phyloP scores from a whole-genome alignment of 1,140 invertebrate genomes.

The Zaprionus gabonicus region DNA sequence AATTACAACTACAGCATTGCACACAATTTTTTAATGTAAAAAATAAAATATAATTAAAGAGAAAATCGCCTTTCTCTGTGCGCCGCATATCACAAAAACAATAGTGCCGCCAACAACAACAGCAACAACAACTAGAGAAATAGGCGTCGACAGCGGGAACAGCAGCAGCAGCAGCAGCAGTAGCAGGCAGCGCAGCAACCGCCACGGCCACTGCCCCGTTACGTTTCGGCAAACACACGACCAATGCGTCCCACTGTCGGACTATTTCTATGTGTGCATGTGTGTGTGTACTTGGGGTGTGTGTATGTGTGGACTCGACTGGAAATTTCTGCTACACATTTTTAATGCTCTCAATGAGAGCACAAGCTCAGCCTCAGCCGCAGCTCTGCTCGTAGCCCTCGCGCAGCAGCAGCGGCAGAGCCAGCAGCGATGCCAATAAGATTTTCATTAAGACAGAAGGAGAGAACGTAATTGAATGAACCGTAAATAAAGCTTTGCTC shows the following conservation, averaged over 20 bases:
- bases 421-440: background rate
- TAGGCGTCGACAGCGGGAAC: slow-evolving; percentile 46
- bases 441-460: background rate
- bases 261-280: slow-evolving; percentile 25
- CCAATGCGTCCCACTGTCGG: slow-evolving; percentile 55
- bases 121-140: slow-evolving; percentile 50
- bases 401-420: background rate
- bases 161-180: slow-evolving; percentile 29
- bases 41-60: slow-evolving; percentile 83
- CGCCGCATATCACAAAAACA: slow-evolving; percentile 78
- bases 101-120: slow-evolving; percentile 69
- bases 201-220: slow-evolving; percentile 80
- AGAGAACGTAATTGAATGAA: slow-evolving; percentile 6
- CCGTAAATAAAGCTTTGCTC: background rate
- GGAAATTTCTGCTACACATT: slow-evolving; percentile 77
- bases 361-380: slow-evolving; percentile 13
- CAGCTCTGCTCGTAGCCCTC: background rate
- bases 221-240: slow-evolving; percentile 77
- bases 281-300: slow-evolving; percentile 16
- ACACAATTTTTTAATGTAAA: slow-evolving; percentile 71
- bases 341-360: slow-evolving; percentile 59
- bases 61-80: slow-evolving; percentile 80
- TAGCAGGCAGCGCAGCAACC: slow-evolving; percentile 45
- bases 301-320: slow-evolving; percentile 65
- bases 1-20: slow-evolving; percentile 49